Conservation (phyloP, 2,888 invertebrate species). For the Caenorhabditis afra region DNA sequence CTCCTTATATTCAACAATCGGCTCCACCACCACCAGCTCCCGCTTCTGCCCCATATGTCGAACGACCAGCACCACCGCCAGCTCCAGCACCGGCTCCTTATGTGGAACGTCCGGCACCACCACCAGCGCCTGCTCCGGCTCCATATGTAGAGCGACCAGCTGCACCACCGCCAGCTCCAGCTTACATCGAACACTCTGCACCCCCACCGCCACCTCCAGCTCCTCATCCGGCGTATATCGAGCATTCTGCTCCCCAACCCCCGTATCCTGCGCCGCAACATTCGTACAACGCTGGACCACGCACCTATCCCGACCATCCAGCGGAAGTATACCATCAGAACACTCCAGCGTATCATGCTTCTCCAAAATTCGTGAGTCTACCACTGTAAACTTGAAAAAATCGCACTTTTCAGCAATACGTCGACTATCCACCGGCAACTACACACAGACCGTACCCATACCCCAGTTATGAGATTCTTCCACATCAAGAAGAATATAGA, state of each 20-base stretch:
- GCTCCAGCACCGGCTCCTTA: constrained; percentile 22
- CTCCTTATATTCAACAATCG: not conserved
- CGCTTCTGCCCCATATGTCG: constrained; percentile 1
- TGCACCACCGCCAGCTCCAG: constrained; percentile 15
- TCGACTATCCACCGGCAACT: constrained; percentile 27
- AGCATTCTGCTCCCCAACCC: constrained; percentile 33
- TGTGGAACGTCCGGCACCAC: constrained; percentile 14
- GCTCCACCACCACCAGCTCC: constrained; percentile 3
- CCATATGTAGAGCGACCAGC: constrained; percentile 10
- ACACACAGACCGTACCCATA: constrained; percentile 37
- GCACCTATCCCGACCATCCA: constrained; percentile 24
- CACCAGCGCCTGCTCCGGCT: constrained; percentile 21
- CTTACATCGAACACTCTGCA: constrained; percentile 25
- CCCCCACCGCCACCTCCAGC: constrained; percentile 39
- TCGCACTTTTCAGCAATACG: constrained; percentile 31
- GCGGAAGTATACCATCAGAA: constrained; percentile 12
- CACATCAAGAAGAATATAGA: constrained; percentile 36
- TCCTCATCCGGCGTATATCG: constrained; percentile 19
- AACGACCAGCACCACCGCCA: not conserved
- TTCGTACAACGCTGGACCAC: constrained; percentile 34
- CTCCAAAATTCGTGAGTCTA: constrained; percentile 28
- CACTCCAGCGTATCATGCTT: constrained; percentile 11
- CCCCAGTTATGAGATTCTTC: constrained; percentile 36
- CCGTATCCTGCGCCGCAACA: constrained; percentile 19
- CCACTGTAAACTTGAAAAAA: not conserved